These are phyloP conservation scores for Aphelenchoides besseyi DNA, from an alignment of 1,140 invertebrate genomes.

Conservation along the genomic window DNA sequence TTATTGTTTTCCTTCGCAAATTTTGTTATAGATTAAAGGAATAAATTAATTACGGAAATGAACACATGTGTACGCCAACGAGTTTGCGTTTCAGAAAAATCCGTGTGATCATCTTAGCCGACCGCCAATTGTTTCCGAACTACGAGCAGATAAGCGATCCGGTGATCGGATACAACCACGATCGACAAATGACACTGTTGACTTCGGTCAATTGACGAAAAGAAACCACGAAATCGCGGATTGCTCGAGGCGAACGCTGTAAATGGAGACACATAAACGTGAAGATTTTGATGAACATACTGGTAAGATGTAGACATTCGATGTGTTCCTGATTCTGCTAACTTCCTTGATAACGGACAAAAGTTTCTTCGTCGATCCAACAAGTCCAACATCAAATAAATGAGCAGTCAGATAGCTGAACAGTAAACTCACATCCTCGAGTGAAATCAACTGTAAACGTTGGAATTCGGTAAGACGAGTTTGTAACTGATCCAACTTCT, in stretches of 20 bases:
- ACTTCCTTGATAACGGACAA: constrained; percentile 48
- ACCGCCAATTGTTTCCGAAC: constrained; percentile 31
- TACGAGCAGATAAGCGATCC: constrained; percentile 32
- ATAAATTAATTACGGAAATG: no score
- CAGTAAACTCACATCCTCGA: constrained; percentile 32
- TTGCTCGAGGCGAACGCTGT: constrained; percentile 47
- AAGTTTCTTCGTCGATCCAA: constrained; percentile 43
- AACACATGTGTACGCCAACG: neutral
- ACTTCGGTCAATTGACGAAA: constrained; percentile 47
- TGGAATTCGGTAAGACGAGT: constrained; percentile 39
- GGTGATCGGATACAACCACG: constrained; percentile 45
- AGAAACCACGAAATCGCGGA: constrained; percentile 46
- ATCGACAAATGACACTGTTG: constrained; percentile 31
- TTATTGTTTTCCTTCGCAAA: no score
- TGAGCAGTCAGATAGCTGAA: neutral
- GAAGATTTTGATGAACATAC: constrained; percentile 5
- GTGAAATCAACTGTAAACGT: constrained; percentile 34
- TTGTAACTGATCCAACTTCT: constrained; percentile 41
- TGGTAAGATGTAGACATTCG: constrained; percentile 45
- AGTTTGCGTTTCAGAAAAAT: constrained; percentile 26
- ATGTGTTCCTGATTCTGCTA: constrained; percentile 36
- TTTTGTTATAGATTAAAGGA: no score
- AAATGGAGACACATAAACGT: constrained; percentile 1
- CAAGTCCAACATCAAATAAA: constrained; percentile 41
- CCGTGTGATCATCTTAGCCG: constrained; percentile 31